Evolutionary conservation across 2,113 vertebrate species (phyloP).

Genomic region (Megatriorchis doriae): DNA sequence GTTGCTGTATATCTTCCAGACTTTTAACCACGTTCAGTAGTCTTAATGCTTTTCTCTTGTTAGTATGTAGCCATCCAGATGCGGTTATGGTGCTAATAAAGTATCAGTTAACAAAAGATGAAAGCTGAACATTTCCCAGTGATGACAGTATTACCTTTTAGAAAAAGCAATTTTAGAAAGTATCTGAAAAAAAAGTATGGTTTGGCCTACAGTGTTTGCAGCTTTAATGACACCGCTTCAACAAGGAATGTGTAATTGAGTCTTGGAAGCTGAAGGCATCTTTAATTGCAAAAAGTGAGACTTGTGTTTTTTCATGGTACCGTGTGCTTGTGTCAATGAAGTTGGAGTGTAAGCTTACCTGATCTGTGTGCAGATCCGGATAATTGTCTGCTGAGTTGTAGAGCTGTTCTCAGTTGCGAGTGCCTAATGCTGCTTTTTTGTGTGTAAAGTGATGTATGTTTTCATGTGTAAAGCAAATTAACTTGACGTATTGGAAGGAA

Average conservation of each 20-base stretch:
- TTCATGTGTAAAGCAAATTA: background rate
- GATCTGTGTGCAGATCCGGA: background rate
- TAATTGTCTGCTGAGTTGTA: background rate
- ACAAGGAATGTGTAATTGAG: background rate
- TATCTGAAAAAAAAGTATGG: too few species aligned
- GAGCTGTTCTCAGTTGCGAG: background rate
- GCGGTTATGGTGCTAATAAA: background rate
- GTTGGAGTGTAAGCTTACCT: background rate
- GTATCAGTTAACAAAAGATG: background rate
- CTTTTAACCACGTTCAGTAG: rapidly evolving
- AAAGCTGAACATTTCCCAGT: background rate
- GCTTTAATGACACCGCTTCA: background rate
- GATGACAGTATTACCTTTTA: background rate
- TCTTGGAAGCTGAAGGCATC: background rate
- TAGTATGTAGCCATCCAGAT: rapidly evolving
- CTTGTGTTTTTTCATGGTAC: background rate
- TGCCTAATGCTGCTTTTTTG: background rate
- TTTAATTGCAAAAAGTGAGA: background rate
- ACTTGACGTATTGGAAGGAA: rapidly evolving
- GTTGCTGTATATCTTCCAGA: rapidly evolving
- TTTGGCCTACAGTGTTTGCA: background rate
- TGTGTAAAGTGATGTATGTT: rapidly evolving
- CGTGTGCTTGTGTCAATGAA: background rate
- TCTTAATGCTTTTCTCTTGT: background rate
- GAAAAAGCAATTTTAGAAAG: background rate